Percentiles rank a stretch among this genome's conserved stretches.
Evolutionary conservation across 2,113 vertebrate genomes (phyloP).

Genomic region (Aegithalos caudatus): DNA sequence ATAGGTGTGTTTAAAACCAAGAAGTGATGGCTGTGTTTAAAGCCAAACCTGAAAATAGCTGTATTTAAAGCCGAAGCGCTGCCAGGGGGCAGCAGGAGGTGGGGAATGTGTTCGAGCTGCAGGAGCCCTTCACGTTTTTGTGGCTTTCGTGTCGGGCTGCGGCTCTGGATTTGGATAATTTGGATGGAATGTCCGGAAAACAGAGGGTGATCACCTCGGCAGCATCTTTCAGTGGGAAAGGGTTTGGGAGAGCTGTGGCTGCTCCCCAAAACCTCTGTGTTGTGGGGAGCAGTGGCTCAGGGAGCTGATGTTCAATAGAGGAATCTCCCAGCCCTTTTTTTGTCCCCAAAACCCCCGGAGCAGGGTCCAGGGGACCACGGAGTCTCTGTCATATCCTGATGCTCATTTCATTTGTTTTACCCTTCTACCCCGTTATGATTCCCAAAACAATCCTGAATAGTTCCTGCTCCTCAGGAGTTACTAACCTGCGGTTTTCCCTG

Average conservation of each 20-base stretch:
- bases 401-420: background rate
- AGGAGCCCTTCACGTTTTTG: background rate
- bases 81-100: background rate
- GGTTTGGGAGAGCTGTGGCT: background rate
- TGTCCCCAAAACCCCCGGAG: background rate
- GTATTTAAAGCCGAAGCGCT: background rate
- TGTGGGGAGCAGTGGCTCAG: background rate
- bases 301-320: background rate
- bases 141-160: background rate
- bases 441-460: background rate
- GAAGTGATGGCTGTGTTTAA: background rate
- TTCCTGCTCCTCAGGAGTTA: background rate
- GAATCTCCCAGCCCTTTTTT: background rate
- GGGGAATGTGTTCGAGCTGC: background rate
- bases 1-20: background rate
- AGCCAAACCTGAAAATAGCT: background rate
- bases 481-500: background rate
- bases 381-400: background rate
- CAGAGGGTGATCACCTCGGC: background rate
- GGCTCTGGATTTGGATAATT: background rate
- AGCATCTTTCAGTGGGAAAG: background rate
- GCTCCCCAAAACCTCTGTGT: accelerated
- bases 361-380: accelerated
- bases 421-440: background rate
- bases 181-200: background rate